These are phyloP conservation scores for Atrichornis clamosus DNA, from an alignment of 2,113 vertebrate species.

Conservation along the genomic window DNA sequence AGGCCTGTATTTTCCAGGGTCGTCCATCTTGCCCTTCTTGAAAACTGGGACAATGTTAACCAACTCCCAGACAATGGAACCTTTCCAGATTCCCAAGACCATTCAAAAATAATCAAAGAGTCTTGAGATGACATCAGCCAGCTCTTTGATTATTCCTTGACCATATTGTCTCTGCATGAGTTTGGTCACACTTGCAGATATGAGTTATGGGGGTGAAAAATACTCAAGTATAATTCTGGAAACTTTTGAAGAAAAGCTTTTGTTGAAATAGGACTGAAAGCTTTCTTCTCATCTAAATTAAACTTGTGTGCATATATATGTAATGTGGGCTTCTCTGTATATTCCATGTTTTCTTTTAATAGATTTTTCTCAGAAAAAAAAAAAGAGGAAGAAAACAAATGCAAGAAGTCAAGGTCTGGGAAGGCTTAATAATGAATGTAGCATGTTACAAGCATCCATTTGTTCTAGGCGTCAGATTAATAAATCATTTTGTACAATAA, in stretches of 20 bases:
- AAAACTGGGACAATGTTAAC: background rate
- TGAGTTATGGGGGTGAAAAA: background rate
- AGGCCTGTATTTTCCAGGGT: background rate
- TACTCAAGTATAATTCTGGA: background rate
- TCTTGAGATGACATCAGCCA: background rate
- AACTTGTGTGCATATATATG: background rate
- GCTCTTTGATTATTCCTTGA: background rate
- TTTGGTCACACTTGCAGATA: background rate
- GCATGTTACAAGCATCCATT: background rate
- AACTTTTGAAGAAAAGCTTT: background rate
- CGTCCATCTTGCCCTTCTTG: background rate
- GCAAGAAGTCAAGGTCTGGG: background rate
- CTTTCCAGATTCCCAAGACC: too few relatives aligned
- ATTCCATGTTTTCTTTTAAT: background rate
- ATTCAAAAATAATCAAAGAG: background rate
- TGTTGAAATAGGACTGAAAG: background rate
- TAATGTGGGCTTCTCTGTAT: fast-evolving
- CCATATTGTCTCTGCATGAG: background rate
- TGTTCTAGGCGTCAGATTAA: background rate
- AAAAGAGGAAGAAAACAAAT: background rate
- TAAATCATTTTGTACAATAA: background rate
- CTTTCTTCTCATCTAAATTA: background rate
- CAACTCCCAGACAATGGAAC: too few relatives aligned
- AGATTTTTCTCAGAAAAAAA: background rate
- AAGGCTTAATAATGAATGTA: background rate